Base-by-base conservation (phyloP, 92 coral and sea anemone genomes). In the Epizoanthus fatuus region DNA sequence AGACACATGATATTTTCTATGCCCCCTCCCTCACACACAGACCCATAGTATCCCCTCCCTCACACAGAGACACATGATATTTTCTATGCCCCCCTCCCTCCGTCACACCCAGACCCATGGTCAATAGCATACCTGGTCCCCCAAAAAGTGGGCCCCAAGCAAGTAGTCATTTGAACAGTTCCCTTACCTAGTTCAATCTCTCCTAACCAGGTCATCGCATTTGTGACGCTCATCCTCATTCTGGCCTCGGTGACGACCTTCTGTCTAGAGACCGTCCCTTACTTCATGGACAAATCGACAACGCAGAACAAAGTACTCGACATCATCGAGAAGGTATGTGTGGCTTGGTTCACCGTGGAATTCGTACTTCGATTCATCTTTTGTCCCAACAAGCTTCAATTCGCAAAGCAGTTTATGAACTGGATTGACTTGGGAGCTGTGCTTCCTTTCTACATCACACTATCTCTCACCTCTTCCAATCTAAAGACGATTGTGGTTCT, bases 391-490 rank as follows among this genome's bases (percentile, higher is more conserved):
- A 97, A 97, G 84, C 89, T 93, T 45, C 87, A 84, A 54, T 97
- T 97, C 58, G 69, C 89, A 22, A 95, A 95, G 84, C 89, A 91
- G 64, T 95, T 97, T 16, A 97, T 95, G 99, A 97, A 97, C 93
- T 97, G 99, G 99, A 90, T 97, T 54, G 99, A 97, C 63, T 81
- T 97, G 4, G 95, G 95, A n/a, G 99, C 99, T 59, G 96, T 97
- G 68, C 40, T 93, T 7, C 99, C 99, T 4, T 97, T 97, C 76
- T 97, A 95, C 29, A 68, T 97, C 16, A 87, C 92, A 20, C 76
- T 95, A 12, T 87, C 86, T 75, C 90, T 97, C 19, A 81, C 84
- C 52, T 81, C 84, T 10, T 91, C 99, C n/a, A 91, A 97, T 25
- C 85, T 93, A 52, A 95, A 95, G 82, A 93, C 99, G 4, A 95